Base-by-base conservation (phyloP, 1,140 invertebrate genomes). In the Bicyclus anynana region DNA sequence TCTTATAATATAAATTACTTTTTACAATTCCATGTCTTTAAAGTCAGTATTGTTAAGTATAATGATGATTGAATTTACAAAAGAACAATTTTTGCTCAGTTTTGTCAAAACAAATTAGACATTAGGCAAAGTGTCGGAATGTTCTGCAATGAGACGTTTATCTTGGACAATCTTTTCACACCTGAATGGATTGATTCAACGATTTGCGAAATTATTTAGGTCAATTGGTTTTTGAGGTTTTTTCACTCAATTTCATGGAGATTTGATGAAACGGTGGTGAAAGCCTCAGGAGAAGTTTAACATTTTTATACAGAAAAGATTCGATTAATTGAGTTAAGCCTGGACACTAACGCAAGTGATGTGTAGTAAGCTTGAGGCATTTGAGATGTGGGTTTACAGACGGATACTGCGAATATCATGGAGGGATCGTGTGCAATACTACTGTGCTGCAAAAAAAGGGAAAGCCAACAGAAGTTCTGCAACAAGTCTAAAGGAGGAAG, bases 131-230 rank as follows among this genome's bases (percentile, higher is more conserved):
- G 37, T 16, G 33, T 1, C 33, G 9, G 37, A 17, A 16, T 0
- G 42, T 44, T 44, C 42, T 44, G 33, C 18, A 38, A 48, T 40
- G 27, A 49, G 46, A 55, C 29, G n/a, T 33, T 23, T 33, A 33
- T 33, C 29, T 33, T 33, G 7, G 29, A 33, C 46, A 42, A 33
- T 17, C 20, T 56, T 56, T 49, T 56, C 46, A 57, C 46, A 57
- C 20, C 23, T 57, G 35, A 17, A 27, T 46, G 47, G 20, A 6
- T 49, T 18, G 44, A 4, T 35, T 38, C 33, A 20, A 13, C 18
- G 14, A 16, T 57, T 57, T 57, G 37, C 54, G 54, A 57, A 50
- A 57, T 50, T 29, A 40, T 49, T 33, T 27, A 6, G 33, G 47
- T 57, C 37, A 50, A 42, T 21, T 42, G 47, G 17, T 57, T 49